Evolutionary conservation across 2,797 vertebrate species (phyloP).

Genomic region (Astyanax mexicanus): DNA sequence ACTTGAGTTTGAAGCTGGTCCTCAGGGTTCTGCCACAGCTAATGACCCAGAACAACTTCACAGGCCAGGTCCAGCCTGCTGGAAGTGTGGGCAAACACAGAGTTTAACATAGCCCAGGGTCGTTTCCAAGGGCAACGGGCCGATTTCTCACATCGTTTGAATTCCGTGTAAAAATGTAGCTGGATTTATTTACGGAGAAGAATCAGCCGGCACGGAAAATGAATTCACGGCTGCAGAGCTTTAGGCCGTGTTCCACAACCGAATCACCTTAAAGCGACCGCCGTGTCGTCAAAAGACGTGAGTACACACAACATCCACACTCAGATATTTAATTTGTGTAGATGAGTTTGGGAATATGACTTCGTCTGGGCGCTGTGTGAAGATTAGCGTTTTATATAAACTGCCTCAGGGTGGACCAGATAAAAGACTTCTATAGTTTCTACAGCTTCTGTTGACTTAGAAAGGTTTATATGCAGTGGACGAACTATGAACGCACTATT

Average conservation of each 20-base stretch:
- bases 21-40: conserved; percentile 64
- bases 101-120: conserved; percentile 58
- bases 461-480: no score
- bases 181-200: background rate
- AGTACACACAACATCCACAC: background rate
- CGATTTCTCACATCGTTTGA: conserved; percentile 60
- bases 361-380: background rate
- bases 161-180: conserved; percentile 49
- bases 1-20: conserved; percentile 52
- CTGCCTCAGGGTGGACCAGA: background rate
- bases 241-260: background rate
- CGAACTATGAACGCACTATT: no score
- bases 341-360: background rate
- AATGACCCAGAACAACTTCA: conserved; percentile 67
- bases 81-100: conserved; percentile 20
- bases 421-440: no score
- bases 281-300: background rate
- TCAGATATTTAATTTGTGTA: background rate
- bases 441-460: no score
- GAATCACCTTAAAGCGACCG: background rate
- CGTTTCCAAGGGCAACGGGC: conserved; percentile 48
- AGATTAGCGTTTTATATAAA: background rate
- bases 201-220: background rate
- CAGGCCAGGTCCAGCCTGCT: conserved; percentile 48
- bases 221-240: background rate